phyloP scores from a whole-genome alignment of 2,113 vertebrate species.

The Tetrax tetrax region DNA sequence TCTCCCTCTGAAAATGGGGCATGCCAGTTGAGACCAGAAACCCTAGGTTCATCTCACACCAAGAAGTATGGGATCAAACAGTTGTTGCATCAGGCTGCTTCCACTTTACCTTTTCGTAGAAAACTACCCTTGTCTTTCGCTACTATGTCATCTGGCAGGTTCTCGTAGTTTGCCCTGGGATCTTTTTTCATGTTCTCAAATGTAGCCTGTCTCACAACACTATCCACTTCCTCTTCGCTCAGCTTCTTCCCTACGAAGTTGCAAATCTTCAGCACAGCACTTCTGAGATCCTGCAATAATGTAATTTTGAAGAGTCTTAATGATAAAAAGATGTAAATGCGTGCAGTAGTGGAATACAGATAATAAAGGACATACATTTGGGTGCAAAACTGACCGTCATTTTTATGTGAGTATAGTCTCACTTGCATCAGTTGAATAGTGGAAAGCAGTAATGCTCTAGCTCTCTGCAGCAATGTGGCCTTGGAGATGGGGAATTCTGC shows the following conservation, averaged over 20 bases:
- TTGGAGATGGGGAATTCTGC: not conserved
- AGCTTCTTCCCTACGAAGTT: conserved; percentile 67
- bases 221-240: conserved; percentile 57
- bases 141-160: accelerated
- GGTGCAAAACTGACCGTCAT: not conserved
- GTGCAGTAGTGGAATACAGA: not conserved
- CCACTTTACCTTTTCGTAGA: conserved; percentile 34
- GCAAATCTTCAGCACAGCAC: conserved; percentile 64
- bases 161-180: conserved; percentile 62
- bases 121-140: not conserved
- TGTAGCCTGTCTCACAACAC: conserved; percentile 60
- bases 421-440: not conserved
- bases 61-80: not conserved
- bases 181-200: conserved; percentile 70
- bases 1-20: not conserved
- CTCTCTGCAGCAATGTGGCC: not conserved
- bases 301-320: not conserved
- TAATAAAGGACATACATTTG: not conserved
- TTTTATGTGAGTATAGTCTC: not conserved
- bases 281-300: conserved; percentile 63
- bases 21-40: not conserved
- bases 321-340: not conserved
- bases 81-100: not conserved
- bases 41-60: not conserved
- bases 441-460: not conserved